These are phyloP conservation scores for Lasiurus borealis DNA, from an alignment of 2,113 vertebrate genomes.

Conservation along the genomic window DNA sequence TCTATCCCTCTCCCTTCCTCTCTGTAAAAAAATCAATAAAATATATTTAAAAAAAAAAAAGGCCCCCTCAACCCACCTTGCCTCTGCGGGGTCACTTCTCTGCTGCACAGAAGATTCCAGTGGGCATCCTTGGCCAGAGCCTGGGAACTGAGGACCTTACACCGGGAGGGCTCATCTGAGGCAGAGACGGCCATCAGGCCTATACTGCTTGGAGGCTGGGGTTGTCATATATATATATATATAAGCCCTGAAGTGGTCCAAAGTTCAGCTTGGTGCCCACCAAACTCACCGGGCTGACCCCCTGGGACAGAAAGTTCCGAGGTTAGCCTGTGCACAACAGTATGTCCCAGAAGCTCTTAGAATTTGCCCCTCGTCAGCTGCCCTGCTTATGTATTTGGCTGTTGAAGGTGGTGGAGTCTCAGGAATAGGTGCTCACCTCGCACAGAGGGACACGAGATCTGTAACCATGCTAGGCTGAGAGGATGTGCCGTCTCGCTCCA, in stretches of 20 bases:
- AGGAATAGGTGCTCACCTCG: constrained; percentile 17
- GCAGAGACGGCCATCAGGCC: background rate
- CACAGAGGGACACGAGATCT: background rate
- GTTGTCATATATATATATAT: background rate
- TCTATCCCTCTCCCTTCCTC: too few species aligned
- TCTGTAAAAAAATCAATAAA: too few species aligned
- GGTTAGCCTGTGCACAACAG: background rate
- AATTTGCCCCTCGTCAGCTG: background rate
- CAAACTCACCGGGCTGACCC: background rate
- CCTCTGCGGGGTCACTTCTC: background rate
- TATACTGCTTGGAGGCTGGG: background rate
- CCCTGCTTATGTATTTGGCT: background rate
- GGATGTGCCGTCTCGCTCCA: background rate
- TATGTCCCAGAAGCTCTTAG: background rate
- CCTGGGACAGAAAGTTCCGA: constrained; percentile 1
- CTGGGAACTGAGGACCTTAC: background rate
- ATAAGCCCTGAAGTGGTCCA: background rate
- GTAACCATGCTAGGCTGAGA: background rate
- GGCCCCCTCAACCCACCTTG: background rate
- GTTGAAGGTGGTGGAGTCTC: background rate
- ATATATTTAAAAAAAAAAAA: too few species aligned
- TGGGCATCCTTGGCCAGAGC: background rate
- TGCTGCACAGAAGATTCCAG: background rate
- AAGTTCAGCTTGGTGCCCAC: background rate
- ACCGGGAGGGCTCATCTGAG: background rate